Evolutionary conservation across 2,797 vertebrate genomes (phyloP).

Genomic region (Otus scops): DNA sequence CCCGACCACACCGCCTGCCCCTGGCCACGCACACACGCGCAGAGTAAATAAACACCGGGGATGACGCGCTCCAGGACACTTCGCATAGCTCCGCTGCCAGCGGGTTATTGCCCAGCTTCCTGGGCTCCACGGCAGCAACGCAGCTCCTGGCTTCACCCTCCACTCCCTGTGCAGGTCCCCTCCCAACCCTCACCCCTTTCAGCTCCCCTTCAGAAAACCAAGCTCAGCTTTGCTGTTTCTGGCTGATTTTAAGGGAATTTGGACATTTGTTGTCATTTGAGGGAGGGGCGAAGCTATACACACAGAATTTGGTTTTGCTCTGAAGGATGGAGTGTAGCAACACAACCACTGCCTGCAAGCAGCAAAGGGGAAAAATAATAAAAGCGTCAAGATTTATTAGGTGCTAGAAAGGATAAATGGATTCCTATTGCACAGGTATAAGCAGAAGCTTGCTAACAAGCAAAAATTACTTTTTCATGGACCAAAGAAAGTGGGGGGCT

Average conservation of each 20-base stretch:
- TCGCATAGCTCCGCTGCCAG: conserved; percentile 2
- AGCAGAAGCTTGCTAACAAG: conserved; percentile 18
- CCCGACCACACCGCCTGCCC: neutral
- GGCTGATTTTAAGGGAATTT: neutral
- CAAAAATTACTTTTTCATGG: neutral
- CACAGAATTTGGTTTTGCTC: neutral
- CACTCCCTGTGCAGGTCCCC: neutral
- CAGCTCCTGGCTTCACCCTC: neutral
- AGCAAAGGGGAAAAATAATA: conserved; percentile 27
- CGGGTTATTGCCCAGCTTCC: neutral
- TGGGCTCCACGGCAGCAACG: conserved; percentile 18
- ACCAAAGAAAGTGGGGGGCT: neutral
- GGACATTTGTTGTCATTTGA: neutral
- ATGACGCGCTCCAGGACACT: neutral
- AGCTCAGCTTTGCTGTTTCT: conserved; percentile 12
- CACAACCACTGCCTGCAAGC: neutral
- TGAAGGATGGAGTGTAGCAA: conserved; percentile 16
- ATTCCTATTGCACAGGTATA: neutral
- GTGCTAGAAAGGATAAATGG: conserved; percentile 29
- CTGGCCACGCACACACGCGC: neutral
- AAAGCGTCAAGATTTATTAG: conserved; percentile 51
- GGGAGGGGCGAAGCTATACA: neutral
- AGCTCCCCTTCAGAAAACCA: neutral
- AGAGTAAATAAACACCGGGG: neutral
- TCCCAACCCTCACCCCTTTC: neutral